A percentile compares a stretch with the other conserved stretches of the same genome.
Evolutionary conservation across 2,888 invertebrate genomes (phyloP).

Genomic region (Campoletis raptor): DNA sequence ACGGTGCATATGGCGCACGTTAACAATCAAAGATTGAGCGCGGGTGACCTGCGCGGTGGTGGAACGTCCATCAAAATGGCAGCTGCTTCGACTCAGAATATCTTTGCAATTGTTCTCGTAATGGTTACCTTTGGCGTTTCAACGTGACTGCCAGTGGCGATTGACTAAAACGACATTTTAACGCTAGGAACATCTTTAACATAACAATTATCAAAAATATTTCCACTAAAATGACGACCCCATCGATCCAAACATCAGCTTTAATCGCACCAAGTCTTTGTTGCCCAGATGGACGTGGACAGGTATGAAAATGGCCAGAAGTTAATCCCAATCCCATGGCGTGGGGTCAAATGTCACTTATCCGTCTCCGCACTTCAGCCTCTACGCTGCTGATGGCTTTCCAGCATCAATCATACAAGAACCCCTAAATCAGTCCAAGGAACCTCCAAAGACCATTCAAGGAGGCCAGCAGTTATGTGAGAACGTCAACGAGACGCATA

Average conservation of each 20-base stretch:
- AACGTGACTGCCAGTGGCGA: conserved; percentile 60
- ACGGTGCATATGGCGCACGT: conserved; percentile 74
- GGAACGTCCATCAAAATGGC: conserved; percentile 38
- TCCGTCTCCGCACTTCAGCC: conserved; percentile 48
- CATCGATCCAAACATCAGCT: conserved; percentile 43
- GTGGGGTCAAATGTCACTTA: conserved; percentile 71
- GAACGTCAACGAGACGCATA: background rate
- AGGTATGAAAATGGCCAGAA: conserved; percentile 30
- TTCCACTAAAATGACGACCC: conserved; percentile 4
- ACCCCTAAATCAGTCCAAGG: background rate
- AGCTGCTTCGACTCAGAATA: conserved; percentile 1
- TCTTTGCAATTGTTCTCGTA: conserved; percentile 33
- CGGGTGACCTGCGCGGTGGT: conserved; percentile 73
- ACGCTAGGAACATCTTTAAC: conserved; percentile 17
- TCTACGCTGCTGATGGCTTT: conserved; percentile 38
- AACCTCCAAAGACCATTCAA: background rate
- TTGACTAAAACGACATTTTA: conserved; percentile 27
- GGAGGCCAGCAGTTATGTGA: background rate
- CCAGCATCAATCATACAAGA: background rate
- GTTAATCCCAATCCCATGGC: conserved; percentile 50
- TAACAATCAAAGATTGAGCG: conserved; percentile 79
- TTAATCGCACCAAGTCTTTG: conserved; percentile 14
- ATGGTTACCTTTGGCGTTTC: conserved; percentile 34
- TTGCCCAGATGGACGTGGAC: conserved; percentile 10
- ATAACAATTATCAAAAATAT: conserved; percentile 21